Conservation (phyloP, 2,113 vertebrate species). For the Damaliscus lunatus region DNA sequence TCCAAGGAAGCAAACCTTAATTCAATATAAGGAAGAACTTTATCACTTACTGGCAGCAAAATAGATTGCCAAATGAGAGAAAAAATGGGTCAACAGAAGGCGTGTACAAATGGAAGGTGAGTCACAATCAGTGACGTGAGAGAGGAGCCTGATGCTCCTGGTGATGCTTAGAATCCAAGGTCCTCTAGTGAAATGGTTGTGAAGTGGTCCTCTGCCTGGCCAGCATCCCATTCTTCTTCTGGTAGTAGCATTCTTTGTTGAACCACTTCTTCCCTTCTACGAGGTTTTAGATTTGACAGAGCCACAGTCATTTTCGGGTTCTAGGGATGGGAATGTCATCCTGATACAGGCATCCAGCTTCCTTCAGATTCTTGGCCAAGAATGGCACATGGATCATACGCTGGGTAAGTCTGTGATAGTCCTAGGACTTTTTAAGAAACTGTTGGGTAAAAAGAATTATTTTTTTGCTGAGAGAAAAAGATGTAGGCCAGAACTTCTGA, state of each 20-base stretch:
- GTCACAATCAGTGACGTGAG: not conserved
- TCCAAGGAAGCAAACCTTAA: not conserved
- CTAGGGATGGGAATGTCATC: not conserved
- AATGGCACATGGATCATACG: not conserved
- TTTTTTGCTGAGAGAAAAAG: not conserved
- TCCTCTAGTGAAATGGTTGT: not conserved
- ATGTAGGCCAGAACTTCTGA: not conserved
- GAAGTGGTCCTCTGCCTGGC: not conserved
- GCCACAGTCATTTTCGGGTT: not conserved
- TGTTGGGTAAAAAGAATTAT: not conserved
- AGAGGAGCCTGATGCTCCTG: not conserved
- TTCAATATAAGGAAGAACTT: not conserved
- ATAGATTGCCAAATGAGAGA: not conserved
- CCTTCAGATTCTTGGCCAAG: not conserved
- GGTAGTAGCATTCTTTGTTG: not conserved
- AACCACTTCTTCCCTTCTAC: not conserved
- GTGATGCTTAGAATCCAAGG: not conserved
- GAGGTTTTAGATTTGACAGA: not conserved
- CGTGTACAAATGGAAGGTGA: not conserved
- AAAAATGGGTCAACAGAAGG: not conserved
- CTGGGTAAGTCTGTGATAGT: not conserved
- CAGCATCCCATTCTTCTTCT: not conserved
- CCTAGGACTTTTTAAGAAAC: not conserved
- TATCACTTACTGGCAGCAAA: not conserved
- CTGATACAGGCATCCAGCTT: not conserved